phyloP scores from a whole-genome alignment of 2,113 vertebrate species.

The Alligator sinensis region DNA sequence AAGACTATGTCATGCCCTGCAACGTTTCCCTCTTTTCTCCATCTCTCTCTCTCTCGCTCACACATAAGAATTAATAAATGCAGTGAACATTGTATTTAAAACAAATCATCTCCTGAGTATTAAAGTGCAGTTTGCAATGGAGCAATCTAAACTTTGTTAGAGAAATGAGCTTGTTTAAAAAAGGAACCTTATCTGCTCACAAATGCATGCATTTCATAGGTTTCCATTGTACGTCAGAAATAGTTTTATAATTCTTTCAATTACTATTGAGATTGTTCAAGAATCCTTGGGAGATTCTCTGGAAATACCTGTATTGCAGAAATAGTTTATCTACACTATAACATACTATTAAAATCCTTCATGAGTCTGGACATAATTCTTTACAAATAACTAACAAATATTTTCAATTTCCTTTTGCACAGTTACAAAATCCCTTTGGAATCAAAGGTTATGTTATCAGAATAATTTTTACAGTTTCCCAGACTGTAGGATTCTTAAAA shows the following conservation, averaged over 20 bases:
- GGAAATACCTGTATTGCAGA: conserved; percentile 6
- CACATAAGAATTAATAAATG: neutral
- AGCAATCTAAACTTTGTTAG: neutral
- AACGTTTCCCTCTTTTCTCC: rapidly evolving
- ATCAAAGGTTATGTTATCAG: conserved; percentile 22
- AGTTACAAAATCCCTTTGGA: conserved; percentile 43
- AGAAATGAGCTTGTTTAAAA: neutral
- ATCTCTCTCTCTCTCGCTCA: neutral
- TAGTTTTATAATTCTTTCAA: conserved; percentile 27
- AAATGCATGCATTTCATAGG: neutral
- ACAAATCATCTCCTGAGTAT: neutral
- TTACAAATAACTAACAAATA: conserved; percentile 57
- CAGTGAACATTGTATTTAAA: neutral
- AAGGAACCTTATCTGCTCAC: neutral
- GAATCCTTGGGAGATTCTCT: conserved; percentile 45
- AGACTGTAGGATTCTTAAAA: neutral
- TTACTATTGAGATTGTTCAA: conserved; percentile 30
- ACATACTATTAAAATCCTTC: conserved; percentile 31
- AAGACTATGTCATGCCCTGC: neutral
- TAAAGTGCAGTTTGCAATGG: neutral
- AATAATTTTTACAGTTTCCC: conserved; percentile 34
- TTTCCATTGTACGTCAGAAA: conserved; percentile 30
- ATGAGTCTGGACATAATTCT: conserved; percentile 33
- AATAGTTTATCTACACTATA: conserved; percentile 40
- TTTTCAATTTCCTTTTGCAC: conserved; percentile 44